Percentiles rank a stretch among this genome's conserved stretches.
These are phyloP conservation scores for Arvicanthis niloticus DNA, from an alignment of 2,113 vertebrate genomes.

Conservation along the genomic window DNA sequence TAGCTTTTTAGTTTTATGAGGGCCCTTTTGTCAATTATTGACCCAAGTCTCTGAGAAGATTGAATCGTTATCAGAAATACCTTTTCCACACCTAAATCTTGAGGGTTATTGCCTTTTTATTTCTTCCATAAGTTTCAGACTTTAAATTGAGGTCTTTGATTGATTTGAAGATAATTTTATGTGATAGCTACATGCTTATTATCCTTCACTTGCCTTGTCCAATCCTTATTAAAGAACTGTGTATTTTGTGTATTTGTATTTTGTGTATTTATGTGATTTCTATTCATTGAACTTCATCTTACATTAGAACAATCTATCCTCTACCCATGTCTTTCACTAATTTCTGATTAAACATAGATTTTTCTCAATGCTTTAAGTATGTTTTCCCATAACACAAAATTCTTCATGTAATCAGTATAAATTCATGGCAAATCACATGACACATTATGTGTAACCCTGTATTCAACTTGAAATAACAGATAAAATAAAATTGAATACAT, in stretches of 20 bases:
- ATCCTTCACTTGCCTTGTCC: not conserved
- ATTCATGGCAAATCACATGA: not conserved
- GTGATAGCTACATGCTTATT: not conserved
- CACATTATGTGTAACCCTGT: accelerated
- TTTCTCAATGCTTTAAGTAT: not conserved
- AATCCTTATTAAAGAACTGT: not conserved
- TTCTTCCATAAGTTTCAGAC: not conserved
- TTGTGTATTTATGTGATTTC: not conserved
- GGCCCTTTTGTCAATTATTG: not conserved
- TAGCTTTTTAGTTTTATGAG: not conserved
- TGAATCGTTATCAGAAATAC: not conserved
- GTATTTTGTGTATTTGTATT: not conserved
- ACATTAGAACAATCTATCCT: not conserved
- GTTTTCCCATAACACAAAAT: not conserved
- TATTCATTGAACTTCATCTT: not conserved
- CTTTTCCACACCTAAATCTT: not conserved
- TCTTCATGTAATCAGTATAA: not conserved
- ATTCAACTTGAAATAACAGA: not conserved
- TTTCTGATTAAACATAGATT: not conserved
- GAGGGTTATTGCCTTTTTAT: not conserved
- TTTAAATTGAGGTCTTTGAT: not conserved
- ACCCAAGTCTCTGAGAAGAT: too few relatives aligned
- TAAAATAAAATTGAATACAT: not conserved
- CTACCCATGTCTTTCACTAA: not conserved
- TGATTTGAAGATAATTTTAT: not conserved